Evolutionary conservation across 23 tunicate genomes (phyloP), one percentile per base, ranked within the genome.

Genomic region (Phallusia fumigata): DNA sequence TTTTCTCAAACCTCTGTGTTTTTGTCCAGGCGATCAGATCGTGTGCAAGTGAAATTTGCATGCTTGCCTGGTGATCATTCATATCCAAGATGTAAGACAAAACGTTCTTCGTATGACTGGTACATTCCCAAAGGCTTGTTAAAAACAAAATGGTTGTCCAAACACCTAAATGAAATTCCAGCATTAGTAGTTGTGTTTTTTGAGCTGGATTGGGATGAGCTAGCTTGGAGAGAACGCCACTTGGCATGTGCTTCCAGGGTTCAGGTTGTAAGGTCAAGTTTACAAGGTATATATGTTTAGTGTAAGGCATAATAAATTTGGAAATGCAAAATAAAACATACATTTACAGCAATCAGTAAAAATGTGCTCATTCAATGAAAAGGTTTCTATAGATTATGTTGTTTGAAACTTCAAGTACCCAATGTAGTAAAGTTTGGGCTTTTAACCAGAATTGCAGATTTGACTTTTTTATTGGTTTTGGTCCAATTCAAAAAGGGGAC

Each of bases 131-230:
- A 93, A 79, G 98, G 98, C 19, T 80, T 93, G 28, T 76, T 93
- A 22, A 93, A 93, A 82, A 77, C 93, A 11, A 76, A 77, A 0
- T 93, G 98, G 98, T 76, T 93, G 90, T 79, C 81, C 45, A 93
- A 93, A 53, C 98, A 93, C 79, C 36, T 93, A 36, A 64, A 53
- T 30, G 73, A 85, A 79, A 81, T 93, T 6, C 98, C 98, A 8
- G 84, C 90, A 36, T 89, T 93, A 18, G 98, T 93, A 0, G 98
- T 88, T 19, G 92, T 93, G 21, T 93, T 88, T 79, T 85, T 89
- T 82, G 98, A 93, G 53, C 65, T 93, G 40, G 98, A 93, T 44
- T 93, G 98, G 98, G 98, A 93, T 82, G 98, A 93, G 44, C 80
- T 83, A 1, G 90, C 93, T 24, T 93, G 98, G 98, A 79, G 79